Base-by-base conservation (phyloP, 2,113 vertebrate species). In the Barnardius zonarius region DNA sequence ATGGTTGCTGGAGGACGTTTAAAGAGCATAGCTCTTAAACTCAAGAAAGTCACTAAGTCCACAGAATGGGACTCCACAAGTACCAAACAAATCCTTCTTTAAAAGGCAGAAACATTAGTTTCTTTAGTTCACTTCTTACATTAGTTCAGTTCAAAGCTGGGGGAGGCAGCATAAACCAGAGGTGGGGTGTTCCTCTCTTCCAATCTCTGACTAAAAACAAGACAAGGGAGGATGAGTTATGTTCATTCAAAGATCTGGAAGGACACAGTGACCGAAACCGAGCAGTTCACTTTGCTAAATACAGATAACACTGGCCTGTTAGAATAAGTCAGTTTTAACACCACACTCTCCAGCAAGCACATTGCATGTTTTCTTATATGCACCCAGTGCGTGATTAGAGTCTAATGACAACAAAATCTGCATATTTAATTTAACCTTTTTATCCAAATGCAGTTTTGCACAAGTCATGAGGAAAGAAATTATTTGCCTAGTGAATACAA, bases 361-460 rank as follows among this genome's bases (percentile, higher is more conserved):
- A 57, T 48, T 55, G 25, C 5, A 2, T 13, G 61, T 48, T 68
- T 93, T 62, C 31, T 92, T 30, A 49, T 54, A 31, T 3, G 11
- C 11, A 79, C 28, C 37, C 67, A 64, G 33, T 1, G 2, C 1
- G 1, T 18, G 17, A 87, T 76, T 62, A 79, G 1, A 84, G 28
- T 2, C 22, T 10, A 25, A 78, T 33, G 75, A 75, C 57, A 9
- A 25, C 33, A 41, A 73, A 35, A n/a, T 4, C 0, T 63, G 28
- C 16, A 9, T 22, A 51, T 62, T 77, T 88, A 37, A 90, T 83
- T 64, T 73, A 35, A 84, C 20, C 12, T 83, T 81, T 78, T 91
- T 28, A 87, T 86, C 75, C 44, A 92, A 91, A 79, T 23, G 7
- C 25, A 30, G 28, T 76, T 94, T 96, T 85, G 25, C 27, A 89